Percentiles rank a stretch among this genome's conserved stretches.
These are phyloP conservation scores for Octomys mimax DNA, from an alignment of 2,797 vertebrate genomes.

Conservation along the genomic window DNA sequence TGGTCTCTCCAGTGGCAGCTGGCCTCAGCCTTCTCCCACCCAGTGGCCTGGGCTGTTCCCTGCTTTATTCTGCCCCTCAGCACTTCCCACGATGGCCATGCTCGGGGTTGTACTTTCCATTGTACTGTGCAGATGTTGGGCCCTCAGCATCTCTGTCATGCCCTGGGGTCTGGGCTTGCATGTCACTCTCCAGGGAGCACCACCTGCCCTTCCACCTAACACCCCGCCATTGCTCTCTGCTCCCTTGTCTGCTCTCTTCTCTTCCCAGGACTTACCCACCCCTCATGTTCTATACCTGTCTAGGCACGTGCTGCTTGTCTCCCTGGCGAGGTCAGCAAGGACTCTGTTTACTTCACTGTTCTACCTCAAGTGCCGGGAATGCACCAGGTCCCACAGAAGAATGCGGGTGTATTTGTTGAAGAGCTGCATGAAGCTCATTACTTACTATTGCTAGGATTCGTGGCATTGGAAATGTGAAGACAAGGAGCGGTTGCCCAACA, in stretches of 20 bases:
- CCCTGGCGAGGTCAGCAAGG: not conserved
- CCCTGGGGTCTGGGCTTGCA: not conserved
- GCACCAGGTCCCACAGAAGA: not conserved
- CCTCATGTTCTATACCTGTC: not conserved
- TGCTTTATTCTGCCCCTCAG: not conserved
- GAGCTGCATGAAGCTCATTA: not conserved
- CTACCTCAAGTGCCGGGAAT: not conserved
- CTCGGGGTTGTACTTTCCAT: not conserved
- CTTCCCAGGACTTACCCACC: not conserved
- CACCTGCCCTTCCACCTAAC: not conserved
- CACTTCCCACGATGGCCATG: rapidly evolving
- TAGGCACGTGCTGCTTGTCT: not conserved
- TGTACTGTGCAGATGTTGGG: not conserved
- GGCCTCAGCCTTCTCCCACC: rapidly evolving
- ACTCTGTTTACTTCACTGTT: not conserved
- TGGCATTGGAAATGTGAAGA: not conserved
- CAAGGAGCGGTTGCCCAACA: not conserved
- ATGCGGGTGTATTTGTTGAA: not conserved
- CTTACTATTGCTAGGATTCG: not conserved
- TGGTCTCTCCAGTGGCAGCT: not conserved
- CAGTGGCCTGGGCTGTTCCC: rapidly evolving
- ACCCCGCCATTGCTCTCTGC: not conserved
- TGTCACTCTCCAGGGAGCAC: not conserved
- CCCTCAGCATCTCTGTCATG: not conserved
- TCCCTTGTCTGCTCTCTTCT: not conserved